Conservation (phyloP, 2,113 vertebrate genomes). For the Scolopax mira region DNA sequence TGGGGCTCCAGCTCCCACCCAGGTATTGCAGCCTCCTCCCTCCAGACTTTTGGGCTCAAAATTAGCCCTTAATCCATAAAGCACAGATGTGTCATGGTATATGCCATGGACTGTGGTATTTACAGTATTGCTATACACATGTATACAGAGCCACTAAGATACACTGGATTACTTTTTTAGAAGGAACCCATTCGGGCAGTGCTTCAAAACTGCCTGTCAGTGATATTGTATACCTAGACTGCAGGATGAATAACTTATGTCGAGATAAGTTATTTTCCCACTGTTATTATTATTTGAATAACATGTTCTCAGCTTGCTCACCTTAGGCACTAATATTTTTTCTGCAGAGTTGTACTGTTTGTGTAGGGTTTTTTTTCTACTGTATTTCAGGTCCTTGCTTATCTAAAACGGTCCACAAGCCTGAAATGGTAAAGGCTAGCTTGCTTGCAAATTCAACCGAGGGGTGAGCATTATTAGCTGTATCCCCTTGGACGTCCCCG, state of each 20-base stretch:
- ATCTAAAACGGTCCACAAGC: neutral
- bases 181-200: neutral
- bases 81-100: neutral
- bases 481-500: neutral
- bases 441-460: neutral
- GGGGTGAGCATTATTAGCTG: neutral
- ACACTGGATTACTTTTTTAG: neutral
- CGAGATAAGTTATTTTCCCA: conserved; percentile 16
- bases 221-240: neutral
- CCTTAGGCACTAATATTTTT: conserved; percentile 17
- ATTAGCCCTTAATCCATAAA: neutral
- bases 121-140: neutral
- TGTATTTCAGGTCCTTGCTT: neutral
- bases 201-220: neutral
- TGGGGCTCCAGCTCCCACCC: neutral
- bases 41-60: neutral
- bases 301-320: conserved; percentile 33
- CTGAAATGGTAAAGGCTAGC: neutral
- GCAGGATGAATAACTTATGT: neutral
- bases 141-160: neutral
- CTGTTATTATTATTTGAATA: conserved; percentile 22
- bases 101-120: neutral
- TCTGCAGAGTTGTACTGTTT: neutral
- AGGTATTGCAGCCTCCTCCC: neutral
- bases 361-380: neutral